Conservation (phyloP, 2,888 invertebrate species). For the Enchytraeus crypticus region DNA sequence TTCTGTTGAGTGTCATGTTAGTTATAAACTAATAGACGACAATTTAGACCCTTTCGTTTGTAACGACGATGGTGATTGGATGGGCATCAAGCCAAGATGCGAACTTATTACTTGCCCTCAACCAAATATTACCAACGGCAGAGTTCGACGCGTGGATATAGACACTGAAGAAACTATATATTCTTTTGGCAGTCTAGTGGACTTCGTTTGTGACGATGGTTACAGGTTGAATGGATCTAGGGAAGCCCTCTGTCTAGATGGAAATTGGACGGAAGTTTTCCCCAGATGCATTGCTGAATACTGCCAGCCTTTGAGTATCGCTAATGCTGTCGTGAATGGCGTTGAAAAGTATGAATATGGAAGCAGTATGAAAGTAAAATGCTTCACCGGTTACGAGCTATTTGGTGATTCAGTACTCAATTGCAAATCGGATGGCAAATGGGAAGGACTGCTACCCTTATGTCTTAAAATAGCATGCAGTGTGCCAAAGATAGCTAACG, state of each 20-base stretch:
- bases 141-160: too few species aligned
- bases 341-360: background rate
- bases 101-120: background rate
- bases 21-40: too few species aligned
- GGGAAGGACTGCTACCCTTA: conserved; percentile 11
- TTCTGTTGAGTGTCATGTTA: too few species aligned
- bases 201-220: conserved; percentile 2
- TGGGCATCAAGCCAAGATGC: conserved; percentile 35
- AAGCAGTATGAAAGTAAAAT: conserved; percentile 1
- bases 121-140: background rate
- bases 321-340: background rate
- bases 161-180: background rate
- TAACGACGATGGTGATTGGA: too few species aligned
- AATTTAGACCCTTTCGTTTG: too few species aligned
- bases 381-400: conserved; percentile 15
- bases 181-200: conserved; percentile 2
- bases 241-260: conserved; percentile 20
- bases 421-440: conserved; percentile 14
- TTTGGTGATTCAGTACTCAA: conserved; percentile 4
- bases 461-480: conserved; percentile 15
- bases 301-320: background rate
- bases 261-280: conserved; percentile 19
- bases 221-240: conserved; percentile 20
- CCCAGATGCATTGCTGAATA: conserved; percentile 11
- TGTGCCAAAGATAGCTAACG: conserved; percentile 8